Evolutionary conservation across 2,113 vertebrate genomes (phyloP), one percentile per base, ranked within the genome.

Genomic region (Chaenogobius annularis): DNA sequence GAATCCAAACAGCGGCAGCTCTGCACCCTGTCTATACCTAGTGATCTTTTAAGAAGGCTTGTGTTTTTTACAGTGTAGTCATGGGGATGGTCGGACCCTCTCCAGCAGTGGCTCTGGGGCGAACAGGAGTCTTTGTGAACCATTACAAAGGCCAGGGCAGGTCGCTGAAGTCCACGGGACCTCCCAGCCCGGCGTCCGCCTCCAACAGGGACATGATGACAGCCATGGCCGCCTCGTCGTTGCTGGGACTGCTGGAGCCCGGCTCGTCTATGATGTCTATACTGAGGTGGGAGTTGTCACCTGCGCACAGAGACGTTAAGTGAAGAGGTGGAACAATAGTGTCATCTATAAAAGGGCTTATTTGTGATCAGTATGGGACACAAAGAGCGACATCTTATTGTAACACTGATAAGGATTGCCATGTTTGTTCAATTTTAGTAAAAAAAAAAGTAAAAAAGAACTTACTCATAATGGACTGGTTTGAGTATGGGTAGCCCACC

Each of bases 121-220:
- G 11, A 66, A 52, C 50, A 48, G 50, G 13, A 35, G 43, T 78
- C 44, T 12, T 22, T 54, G 19, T 56, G 54, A 47, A 13, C 70
- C 72, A 83, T 97, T 93, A 99, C 95, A 99, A 89, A 67, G 98
- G 98, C 98, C 98, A 99, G 6, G 98, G 98, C 74, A 99, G 95
- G 89, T 99, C 98, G 3, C 97, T 99, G 87, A 99, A 99, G 92
- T 99, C 98, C 43, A 99, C 98, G 0, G 98, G 98, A 15, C 98
- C 98, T 0, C 98, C 98, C 0, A 99, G 94, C 70, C 98, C 97
- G 2, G 98, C 97, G 40, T 99, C 98, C 0, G 98, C 98, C 94
- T 99, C 98, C 89, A 99, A 91, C 79, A 99, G 94, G 82, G 97
- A 99, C 98, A 99, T 99, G 75, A 99, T 99, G 65, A 99, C 98